Conservation (phyloP, 2,797 vertebrate genomes). For the Eulemur albifrons region DNA sequence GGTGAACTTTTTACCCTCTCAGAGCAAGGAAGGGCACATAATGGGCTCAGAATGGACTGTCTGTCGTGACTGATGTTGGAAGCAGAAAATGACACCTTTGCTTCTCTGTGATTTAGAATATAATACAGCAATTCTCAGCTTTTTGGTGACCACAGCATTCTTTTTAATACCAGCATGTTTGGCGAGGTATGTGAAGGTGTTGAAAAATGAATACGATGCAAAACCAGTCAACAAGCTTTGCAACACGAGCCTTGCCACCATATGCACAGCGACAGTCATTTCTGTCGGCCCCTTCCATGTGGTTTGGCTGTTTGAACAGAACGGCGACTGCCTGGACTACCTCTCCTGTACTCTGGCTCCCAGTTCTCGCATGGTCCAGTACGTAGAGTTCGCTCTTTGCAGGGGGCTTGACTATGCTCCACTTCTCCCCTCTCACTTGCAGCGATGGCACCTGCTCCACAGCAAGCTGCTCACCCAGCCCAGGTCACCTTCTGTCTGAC, state of each 20-base stretch:
- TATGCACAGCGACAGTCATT: accelerated
- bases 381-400: neutral
- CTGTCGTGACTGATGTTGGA: neutral
- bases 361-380: accelerated
- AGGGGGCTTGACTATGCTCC: neutral
- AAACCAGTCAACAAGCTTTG: neutral
- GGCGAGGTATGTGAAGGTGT: neutral
- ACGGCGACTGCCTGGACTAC: neutral
- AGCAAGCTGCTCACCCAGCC: accelerated
- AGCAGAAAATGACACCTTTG: neutral
- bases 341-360: neutral
- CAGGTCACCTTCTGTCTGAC: neutral
- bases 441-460: accelerated
- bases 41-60: neutral
- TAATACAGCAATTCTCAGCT: neutral
- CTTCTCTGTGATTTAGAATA: neutral
- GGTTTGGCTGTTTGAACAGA: neutral
- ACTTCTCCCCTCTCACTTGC: neutral
- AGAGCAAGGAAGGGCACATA: neutral
- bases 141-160: neutral
- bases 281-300: accelerated
- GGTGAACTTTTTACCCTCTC: neutral
- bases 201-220: neutral
- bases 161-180: neutral
- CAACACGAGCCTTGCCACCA: neutral